Conservation (phyloP, 2,888 invertebrate species). For the Patella caerulea region DNA sequence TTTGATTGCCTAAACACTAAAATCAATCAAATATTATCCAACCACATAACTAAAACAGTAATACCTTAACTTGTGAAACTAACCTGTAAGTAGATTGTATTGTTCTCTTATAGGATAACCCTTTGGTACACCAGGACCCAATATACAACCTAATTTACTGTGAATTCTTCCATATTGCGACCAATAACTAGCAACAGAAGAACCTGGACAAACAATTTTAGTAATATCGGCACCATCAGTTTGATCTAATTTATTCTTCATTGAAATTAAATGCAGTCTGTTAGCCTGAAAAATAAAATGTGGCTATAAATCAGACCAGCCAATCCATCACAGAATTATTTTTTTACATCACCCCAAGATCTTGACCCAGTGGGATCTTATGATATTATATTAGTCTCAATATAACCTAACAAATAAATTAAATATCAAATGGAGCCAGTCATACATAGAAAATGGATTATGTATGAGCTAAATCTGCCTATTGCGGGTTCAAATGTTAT, state of each 20-base stretch:
- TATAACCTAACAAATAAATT: too few relatives aligned
- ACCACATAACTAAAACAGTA: too few relatives aligned
- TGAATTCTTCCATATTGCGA: slow-evolving; percentile 67
- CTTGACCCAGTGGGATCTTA: too few relatives aligned
- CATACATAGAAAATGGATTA: too few relatives aligned
- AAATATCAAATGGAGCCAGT: too few relatives aligned
- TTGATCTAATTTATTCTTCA: slow-evolving; percentile 60
- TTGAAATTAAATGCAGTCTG: slow-evolving; percentile 55
- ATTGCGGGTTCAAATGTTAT: too few relatives aligned
- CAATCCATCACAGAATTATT: too few relatives aligned
- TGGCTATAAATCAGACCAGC: slow-evolving; percentile 40
- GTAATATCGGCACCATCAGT: slow-evolving; percentile 58
- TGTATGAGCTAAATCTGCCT: too few relatives aligned
- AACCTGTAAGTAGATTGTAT: slow-evolving; percentile 68
- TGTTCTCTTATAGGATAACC: slow-evolving; percentile 55
- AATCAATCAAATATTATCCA: too few relatives aligned
- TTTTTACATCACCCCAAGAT: too few relatives aligned
- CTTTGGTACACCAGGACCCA: slow-evolving; percentile 61
- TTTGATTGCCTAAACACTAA: too few relatives aligned
- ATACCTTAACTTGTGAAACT: neutral
- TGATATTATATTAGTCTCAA: too few relatives aligned
- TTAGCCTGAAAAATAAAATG: slow-evolving; percentile 52
- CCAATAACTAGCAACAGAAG: slow-evolving; percentile 55
- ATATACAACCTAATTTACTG: slow-evolving; percentile 61
- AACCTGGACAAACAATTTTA: slow-evolving; percentile 47